A percentile compares a stretch with the other conserved stretches of the same genome.
These are phyloP conservation scores for Melanotaenia duboulayi DNA, from an alignment of 2,113 vertebrate genomes.

Conservation along the genomic window DNA sequence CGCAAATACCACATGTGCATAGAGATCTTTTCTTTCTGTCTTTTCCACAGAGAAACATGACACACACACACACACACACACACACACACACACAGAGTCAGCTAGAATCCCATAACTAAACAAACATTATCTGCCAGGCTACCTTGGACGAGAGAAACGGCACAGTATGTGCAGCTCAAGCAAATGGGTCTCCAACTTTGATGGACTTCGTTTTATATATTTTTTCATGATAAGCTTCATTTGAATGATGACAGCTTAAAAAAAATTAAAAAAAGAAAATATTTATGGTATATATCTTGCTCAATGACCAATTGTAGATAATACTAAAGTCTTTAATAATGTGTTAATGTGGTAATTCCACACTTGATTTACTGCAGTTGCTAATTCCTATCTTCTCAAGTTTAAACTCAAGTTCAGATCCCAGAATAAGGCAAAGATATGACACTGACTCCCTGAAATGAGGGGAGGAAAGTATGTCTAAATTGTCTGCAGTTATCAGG, in stretches of 20 bases:
- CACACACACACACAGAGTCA: conserved; percentile 14
- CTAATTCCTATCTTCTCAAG: background rate
- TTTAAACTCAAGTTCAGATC: conserved; percentile 25
- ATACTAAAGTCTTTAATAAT: too few relatives aligned
- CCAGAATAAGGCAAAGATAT: conserved; percentile 43
- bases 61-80: background rate
- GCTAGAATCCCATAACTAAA: conserved; percentile 62
- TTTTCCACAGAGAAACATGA: conserved; percentile 23
- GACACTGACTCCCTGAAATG: conserved; percentile 67
- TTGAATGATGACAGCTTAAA: conserved; percentile 32
- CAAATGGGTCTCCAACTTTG: conserved; percentile 41
- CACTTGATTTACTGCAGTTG: background rate
- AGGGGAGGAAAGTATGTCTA: conserved; percentile 62
- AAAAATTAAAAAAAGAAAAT: conserved; percentile 20
- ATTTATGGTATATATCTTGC: background rate
- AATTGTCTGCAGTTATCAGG: conserved; percentile 73
- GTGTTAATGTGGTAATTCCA: too few relatives aligned
- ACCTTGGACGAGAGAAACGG: conserved; percentile 41
- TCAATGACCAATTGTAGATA: too few relatives aligned
- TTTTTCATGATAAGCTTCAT: conserved; percentile 23
- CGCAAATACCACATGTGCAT: background rate
- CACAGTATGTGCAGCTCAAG: conserved; percentile 15
- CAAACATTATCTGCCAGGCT: conserved; percentile 42
- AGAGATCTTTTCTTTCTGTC: conserved; percentile 14
- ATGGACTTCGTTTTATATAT: conserved; percentile 46